phyloP scores from a whole-genome alignment of 2,113 vertebrate genomes.

The Cavia aperea region DNA sequence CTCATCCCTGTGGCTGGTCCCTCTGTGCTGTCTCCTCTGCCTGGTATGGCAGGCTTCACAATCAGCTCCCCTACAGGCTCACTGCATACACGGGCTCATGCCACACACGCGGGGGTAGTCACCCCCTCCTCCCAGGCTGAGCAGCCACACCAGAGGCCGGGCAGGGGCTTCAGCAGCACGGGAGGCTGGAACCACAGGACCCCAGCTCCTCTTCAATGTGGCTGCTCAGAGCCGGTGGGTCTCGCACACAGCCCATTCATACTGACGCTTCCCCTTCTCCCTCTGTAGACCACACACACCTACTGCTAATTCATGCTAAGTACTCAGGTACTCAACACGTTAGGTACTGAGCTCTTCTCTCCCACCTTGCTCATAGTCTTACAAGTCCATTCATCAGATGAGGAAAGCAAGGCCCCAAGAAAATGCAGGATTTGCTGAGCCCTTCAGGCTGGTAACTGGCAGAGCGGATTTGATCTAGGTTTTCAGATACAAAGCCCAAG shows the following conservation, averaged over 20 bases:
- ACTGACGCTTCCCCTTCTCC: accelerated
- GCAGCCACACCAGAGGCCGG: not conserved
- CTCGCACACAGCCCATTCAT: not conserved
- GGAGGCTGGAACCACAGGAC: not conserved
- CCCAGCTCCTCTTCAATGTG: not conserved
- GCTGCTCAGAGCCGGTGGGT: not conserved
- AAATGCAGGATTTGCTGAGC: not conserved
- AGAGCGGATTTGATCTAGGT: not conserved
- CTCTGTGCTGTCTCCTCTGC: not conserved
- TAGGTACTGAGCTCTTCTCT: not conserved
- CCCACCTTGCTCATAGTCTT: not conserved
- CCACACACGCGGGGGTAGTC: not conserved
- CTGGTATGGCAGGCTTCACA: not conserved
- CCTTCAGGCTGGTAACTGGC: not conserved
- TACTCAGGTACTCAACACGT: not conserved
- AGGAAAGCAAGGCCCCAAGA: not conserved
- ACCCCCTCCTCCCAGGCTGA: not conserved
- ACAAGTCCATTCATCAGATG: not conserved
- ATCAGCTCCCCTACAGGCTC: not conserved
- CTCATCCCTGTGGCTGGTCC: not conserved
- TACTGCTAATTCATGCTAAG: not conserved
- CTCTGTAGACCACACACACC: not conserved
- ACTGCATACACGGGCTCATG: not conserved
- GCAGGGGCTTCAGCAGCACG: not conserved
- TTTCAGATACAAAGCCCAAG: not conserved